phyloP scores from a whole-genome alignment of 2,888 invertebrate genomes.

The Cyrtodaria siliqua region DNA sequence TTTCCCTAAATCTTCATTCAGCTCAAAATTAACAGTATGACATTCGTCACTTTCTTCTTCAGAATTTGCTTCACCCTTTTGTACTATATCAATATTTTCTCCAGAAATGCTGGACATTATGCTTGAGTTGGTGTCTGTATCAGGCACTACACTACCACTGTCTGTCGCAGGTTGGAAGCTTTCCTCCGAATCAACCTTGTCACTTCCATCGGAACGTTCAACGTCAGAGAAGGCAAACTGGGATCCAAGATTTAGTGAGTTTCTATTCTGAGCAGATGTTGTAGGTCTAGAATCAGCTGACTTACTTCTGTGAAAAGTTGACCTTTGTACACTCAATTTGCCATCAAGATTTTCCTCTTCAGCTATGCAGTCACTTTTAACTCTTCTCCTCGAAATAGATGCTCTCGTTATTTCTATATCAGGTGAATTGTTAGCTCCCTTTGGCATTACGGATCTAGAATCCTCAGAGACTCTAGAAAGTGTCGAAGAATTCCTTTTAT shows the following conservation, averaged over 20 bases:
- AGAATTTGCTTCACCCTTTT: not conserved
- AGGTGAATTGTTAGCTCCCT: too few species aligned
- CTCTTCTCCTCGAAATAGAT: too few species aligned
- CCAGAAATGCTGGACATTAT: slow-evolving; percentile 1
- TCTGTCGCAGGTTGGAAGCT: too few species aligned
- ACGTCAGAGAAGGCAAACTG: slow-evolving; percentile 40
- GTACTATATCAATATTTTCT: slow-evolving; percentile 8
- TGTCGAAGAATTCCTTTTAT: too few species aligned
- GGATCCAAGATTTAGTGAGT: too few species aligned
- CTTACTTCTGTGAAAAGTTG: slow-evolving; percentile 31
- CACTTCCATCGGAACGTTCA: slow-evolving; percentile 39
- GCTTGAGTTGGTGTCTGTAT: not conserved
- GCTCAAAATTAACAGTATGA: not conserved
- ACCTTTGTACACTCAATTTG: slow-evolving; percentile 4
- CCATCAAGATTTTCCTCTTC: not conserved
- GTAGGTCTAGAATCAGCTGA: slow-evolving; percentile 28
- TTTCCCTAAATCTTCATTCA: too few species aligned
- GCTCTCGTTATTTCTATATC: too few species aligned
- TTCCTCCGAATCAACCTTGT: not conserved
- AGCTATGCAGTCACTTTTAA: too few species aligned
- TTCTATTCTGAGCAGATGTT: not conserved
- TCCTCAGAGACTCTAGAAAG: too few species aligned
- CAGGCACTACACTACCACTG: not conserved
- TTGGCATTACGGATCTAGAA: too few species aligned
- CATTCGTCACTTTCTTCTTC: not conserved